Base-by-base conservation (phyloP, 2,113 vertebrate genomes). In the Lycocorax pyrrhopterus region DNA sequence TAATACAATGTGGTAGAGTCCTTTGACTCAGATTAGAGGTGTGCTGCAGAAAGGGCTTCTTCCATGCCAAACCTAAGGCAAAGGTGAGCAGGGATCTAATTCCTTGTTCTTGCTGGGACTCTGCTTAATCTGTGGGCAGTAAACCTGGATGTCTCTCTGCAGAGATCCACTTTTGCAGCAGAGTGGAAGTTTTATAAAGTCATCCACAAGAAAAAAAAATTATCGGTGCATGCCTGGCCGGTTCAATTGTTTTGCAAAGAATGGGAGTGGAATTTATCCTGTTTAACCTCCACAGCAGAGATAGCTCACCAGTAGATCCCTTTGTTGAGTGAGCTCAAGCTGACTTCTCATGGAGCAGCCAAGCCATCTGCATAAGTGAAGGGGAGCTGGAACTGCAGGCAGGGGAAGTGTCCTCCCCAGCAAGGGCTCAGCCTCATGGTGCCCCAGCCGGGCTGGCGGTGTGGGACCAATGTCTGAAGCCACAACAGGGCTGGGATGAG, bases 381-480 rank as follows among this genome's bases (percentile, higher is more conserved):
- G 32, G 29, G 25, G 33, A 80, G 30, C 39, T 14, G 44, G 53
- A 30, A 23, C 11, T 7, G 8, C 4, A 4, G 30, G 44, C 49
- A 30, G 47, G 12, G n/a, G 2, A 51, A 76, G 29, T 3, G 35
- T 23, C 44, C 37, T 35, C 15, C 41, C 10, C 22, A 15, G 30
- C 35, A 21, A 39, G n/a, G 15, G 7, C 17, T 16, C 37, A 35
- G 41, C 32, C 22, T 27, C 35, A 5, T 2, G 0, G 44, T 46
- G 43, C 12, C 27, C 58, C 53, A 72, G 37, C 2, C 0, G 3
- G 43, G 52, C n/a, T 47, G 47, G 33, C 0, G 0, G 51, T 35
- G 19, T 6, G 33, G 39, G 6, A 52, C 55, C 55, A 29, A 37
- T 35, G 41, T 55, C 39, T 1, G 2, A 39, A 79, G 41, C 33